These are phyloP conservation scores for Glossosoma conforme DNA, from an alignment of 1,140 invertebrate genomes.

Conservation along the genomic window DNA sequence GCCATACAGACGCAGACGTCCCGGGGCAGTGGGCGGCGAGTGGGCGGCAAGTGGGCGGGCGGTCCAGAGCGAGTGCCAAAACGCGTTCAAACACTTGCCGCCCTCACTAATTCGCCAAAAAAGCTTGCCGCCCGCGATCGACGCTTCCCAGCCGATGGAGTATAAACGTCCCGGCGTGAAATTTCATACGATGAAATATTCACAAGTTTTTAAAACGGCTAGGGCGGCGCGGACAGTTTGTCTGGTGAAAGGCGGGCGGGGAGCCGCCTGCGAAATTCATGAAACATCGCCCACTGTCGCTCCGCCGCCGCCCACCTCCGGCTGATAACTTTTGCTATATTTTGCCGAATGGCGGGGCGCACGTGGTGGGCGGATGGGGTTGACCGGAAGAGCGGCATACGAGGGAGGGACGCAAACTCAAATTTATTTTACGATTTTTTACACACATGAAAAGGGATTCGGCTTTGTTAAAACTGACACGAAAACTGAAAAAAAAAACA, in stretches of 20 bases:
- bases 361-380: conserved; percentile 1
- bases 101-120: neutral
- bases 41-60: no score
- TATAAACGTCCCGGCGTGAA: conserved; percentile 10
- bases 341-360: conserved; percentile 3
- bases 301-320: no score
- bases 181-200: conserved; percentile 25
- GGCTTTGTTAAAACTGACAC: no score
- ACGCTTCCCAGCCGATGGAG: conserved; percentile 2
- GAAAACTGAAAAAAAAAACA: no score
- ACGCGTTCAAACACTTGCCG: no score
- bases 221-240: conserved; percentile 13
- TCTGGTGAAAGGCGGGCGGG: conserved; percentile 11
- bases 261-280: conserved; percentile 20
- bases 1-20: no score
- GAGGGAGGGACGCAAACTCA: no score
- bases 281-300: conserved; percentile 13
- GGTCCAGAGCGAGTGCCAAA: no score
- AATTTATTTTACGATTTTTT: no score
- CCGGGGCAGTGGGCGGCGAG: no score
- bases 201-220: conserved; percentile 18
- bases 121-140: neutral
- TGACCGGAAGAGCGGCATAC: no score
- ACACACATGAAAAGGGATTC: no score
- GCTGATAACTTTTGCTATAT: conserved; percentile 19